Evolutionary conservation across 2,888 invertebrate species (phyloP).

Genomic region (Liposcelis brunnea): DNA sequence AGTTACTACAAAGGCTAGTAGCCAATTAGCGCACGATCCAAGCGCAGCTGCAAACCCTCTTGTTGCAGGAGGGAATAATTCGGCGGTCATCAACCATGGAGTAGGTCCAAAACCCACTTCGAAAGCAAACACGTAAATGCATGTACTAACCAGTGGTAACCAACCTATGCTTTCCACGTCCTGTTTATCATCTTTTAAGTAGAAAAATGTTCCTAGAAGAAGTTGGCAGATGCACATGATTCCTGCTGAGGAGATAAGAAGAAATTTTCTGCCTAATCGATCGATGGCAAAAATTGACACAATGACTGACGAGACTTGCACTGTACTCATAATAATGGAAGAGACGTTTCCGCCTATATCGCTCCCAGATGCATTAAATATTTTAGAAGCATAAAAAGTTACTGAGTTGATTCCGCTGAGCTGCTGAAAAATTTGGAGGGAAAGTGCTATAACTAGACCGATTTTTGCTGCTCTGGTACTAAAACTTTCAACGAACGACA

Average conservation of each 20-base stretch:
- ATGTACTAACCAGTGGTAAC: conserved; percentile 36
- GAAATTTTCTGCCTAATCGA: conserved; percentile 54
- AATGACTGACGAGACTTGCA: conserved; percentile 63
- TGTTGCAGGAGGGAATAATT: conserved; percentile 62
- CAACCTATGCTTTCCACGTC: conserved; percentile 22
- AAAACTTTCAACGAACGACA: neutral
- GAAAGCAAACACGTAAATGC: neutral
- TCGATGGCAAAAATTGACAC: conserved; percentile 63
- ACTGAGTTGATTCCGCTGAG: conserved; percentile 69
- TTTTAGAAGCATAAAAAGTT: conserved; percentile 58
- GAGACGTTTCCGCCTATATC: conserved; percentile 38
- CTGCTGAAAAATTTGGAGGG: conserved; percentile 82
- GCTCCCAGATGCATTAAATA: conserved; percentile 50
- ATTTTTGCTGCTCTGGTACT: conserved; percentile 43
- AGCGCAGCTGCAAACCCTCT: conserved; percentile 60
- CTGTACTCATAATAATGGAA: conserved; percentile 65
- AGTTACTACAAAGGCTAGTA: conserved; percentile 62
- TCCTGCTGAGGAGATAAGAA: conserved; percentile 52
- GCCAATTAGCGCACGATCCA: conserved; percentile 68
- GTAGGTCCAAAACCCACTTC: conserved; percentile 61
- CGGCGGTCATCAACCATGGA: conserved; percentile 73
- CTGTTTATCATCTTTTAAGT: conserved; percentile 19
- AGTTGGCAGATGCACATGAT: conserved; percentile 53
- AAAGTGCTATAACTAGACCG: conserved; percentile 51
- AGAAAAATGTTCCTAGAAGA: conserved; percentile 56